Evolutionary conservation across 2,113 vertebrate species (phyloP), one percentile per base, ranked within the genome.

Genomic region (Anthoscopus minutus): DNA sequence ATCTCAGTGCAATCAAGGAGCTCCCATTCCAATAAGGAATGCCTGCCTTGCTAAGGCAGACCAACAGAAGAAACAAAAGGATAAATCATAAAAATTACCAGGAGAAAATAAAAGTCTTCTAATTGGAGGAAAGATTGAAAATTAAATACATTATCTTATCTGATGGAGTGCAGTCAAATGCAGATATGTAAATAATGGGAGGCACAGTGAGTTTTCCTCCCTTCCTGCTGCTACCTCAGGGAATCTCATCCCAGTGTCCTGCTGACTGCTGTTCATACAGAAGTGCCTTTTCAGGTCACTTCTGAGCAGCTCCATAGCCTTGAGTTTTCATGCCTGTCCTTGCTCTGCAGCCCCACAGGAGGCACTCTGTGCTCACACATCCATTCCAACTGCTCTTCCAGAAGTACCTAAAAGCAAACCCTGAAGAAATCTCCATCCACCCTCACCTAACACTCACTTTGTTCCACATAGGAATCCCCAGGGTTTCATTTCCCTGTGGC

Each of bases 331-430:
- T 2, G 25, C 19, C 16, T 94, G 94, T 33, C 35, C 40, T 84
- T 69, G 76, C 82, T 0, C 67, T 65, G 61, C 82, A 90, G 90
- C n/a, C 77, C 94, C 72, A 86, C 44, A 94, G 82, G 92, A 97
- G 93, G 94, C 95, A 95, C 88, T 62, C 92, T 92, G 42, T 83
- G 90, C 71, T 92, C 92, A 86, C 44, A 33, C 25, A 82, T 93
- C 69, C 67, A 9, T 16, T 45, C 54, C 17, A 21, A 70, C 7
- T 38, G 13, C 7, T 14, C n/a, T 11, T n/a, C 64, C 82, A 71
- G 74, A 64, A 24, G 56, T 3, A 47, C 15, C 74, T 44, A 37
- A 62, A 28, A 38, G 79, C 42, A 86, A 42, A 56, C 9, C 7
- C 38, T 30, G 66, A 33, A 25, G 66, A 66, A 66, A 24, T 12